Base-by-base conservation (phyloP, 2,797 vertebrate species). In the Pangasius larnaudii region DNA sequence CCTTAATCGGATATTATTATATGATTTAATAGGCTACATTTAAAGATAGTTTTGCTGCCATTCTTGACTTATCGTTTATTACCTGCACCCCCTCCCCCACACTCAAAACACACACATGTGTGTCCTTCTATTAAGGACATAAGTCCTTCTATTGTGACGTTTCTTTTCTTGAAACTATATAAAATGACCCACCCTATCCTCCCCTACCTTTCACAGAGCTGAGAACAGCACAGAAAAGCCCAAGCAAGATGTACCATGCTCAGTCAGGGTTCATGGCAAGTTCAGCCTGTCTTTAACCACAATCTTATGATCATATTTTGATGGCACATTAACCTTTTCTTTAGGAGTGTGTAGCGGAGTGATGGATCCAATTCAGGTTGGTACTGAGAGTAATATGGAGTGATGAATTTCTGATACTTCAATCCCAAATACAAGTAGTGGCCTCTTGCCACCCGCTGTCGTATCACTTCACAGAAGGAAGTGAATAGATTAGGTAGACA, bases 271-370 rank as follows among this genome's bases (percentile, higher is more conserved):
- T 92, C 91, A 92, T 65, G 65, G 59, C 14, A 71, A 92, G 91
- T 91, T 92, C 91, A 92, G 80, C 90, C 87, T 79, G 84, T 88
- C 75, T 89, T 90, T 89, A 90, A 88, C 86, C 88, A 88, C 72
- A 71, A 90, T 90, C 85, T 92, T 90, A 89, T 90, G 86, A 91
- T 91, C 91, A 91, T 90, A 92, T 91, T 92, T 89, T 91, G 91
- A 90, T 89, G 89, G 89, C 90, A 91, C 90, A 92, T 92, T 92
- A 92, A 92, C 91, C 91, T 92, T 92, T 92, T 92, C 91, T 92
- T 90, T 90, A 86, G 89, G 88, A 91, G 90, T 87, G 84, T 75
- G 90, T 88, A 88, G 88, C 67, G 63, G 84, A 90, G 88, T 91
- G 90, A 91, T 92, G 88, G 88, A 91, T 91, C 88, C 83, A 79